Evolutionary conservation across 1,140 invertebrate species (phyloP).

Genomic region (Drosophila tani): DNA sequence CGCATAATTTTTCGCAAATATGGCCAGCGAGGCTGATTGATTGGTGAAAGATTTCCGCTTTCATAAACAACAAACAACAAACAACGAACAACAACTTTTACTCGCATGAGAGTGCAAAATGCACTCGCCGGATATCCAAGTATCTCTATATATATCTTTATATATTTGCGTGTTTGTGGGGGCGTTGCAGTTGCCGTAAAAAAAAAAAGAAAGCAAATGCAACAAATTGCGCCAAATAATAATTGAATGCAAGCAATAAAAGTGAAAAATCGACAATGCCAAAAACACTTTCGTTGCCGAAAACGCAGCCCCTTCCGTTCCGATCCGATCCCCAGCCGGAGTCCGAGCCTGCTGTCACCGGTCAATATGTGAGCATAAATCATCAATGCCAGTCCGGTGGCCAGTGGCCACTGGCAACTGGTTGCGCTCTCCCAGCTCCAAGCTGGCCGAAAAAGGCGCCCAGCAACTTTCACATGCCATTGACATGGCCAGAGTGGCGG

Average conservation of each 20-base stretch:
- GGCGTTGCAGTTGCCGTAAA: conserved; percentile 9
- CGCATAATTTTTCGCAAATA: conserved; percentile 55
- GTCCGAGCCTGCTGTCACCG: conserved; percentile 25
- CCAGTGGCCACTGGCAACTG: conserved; percentile 18
- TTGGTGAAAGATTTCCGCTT: conserved; percentile 79
- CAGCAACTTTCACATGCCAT: conserved; percentile 80
- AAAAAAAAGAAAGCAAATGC: conserved; percentile 58
- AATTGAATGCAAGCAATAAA: conserved; percentile 61
- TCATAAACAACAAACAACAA: conserved; percentile 68
- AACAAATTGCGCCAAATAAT: conserved; percentile 61
- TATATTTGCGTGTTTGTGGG: conserved; percentile 21
- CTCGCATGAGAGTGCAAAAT: conserved; percentile 55
- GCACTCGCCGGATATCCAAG: conserved; percentile 10
- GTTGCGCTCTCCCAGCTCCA: conserved; percentile 19
- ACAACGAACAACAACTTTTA: conserved; percentile 58
- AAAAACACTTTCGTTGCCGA: conserved; percentile 74
- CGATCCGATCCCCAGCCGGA: background rate
- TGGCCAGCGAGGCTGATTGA: conserved; percentile 64
- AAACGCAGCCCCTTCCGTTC: conserved; percentile 24
- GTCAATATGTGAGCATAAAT: conserved; percentile 50
- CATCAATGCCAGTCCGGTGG: conserved; percentile 15
- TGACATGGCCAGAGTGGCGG: conserved; percentile 50
- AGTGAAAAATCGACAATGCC: conserved; percentile 44
- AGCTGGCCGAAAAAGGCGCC: conserved; percentile 54
- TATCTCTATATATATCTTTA: background rate